Evolutionary conservation across 2,113 vertebrate genomes (phyloP), one percentile per base, ranked within the genome.

Genomic region (Eulemur rufifrons): DNA sequence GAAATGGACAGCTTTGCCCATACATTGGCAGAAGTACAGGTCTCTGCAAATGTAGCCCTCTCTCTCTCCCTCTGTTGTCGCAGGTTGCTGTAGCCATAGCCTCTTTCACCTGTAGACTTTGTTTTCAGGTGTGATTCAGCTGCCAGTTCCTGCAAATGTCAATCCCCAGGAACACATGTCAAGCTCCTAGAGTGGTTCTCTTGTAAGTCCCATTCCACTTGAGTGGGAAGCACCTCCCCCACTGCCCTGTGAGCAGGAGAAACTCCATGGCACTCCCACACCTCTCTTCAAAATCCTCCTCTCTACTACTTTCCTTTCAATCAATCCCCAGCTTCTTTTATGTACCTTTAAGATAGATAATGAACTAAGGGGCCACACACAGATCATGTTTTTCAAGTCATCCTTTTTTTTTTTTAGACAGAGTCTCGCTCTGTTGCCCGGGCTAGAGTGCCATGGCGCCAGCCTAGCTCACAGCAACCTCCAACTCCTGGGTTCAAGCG

Each of bases 121-220:
- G 61, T 86, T 90, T 97, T 94, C 78, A 93, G n/a, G 71, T 71
- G 7, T 77, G 34, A 82, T 18, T 95, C 84, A 73, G 29, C 77
- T 88, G 76, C 45, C 45, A 47, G 32, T 76, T 69, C 17, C 45
- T 76, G 6, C 17, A 82, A 89, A 56, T 42, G 7, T 73, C n/a
- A 42, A 11, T 85, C 39, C 18, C n/a, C 47, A 45, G 71, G 8
- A 87, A 82, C 27, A 47, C 5, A 54, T 11, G 27, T 76, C 8
- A 90, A 77, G 52, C 25, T 77, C 32, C 77, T 94, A 18, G 54
- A 64, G n/a, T 68, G 18, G 12, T 94, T 93, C 42, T 76, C 52
- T 50, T 85, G 25, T 54, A 47, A 47, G 29, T 25, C 45, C 7
- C 59, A 54, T 87, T 66, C n/a, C 54, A 81, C 39, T 63, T 68